phyloP scores from a whole-genome alignment of 2,797 vertebrate species.

The Chelidonichthys spinosus region DNA sequence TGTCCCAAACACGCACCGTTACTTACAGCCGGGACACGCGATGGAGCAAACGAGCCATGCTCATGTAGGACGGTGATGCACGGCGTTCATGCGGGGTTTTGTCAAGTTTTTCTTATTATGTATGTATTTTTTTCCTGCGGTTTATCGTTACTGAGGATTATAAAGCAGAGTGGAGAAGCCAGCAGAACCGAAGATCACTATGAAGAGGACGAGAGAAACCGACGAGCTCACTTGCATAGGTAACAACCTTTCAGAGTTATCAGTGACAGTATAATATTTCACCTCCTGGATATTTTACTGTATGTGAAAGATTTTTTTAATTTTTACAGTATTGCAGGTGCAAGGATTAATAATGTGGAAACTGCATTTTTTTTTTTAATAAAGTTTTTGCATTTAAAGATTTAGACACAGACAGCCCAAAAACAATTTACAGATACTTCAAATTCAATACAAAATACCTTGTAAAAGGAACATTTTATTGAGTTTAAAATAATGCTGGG shows the following conservation, averaged over 20 bases:
- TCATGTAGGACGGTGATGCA: neutral
- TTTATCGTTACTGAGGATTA: constrained; percentile 13
- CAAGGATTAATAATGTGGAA: neutral
- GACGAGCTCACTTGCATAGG: constrained; percentile 18
- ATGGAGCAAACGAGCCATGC: neutral
- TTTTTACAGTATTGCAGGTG: neutral
- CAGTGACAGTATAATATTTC: neutral
- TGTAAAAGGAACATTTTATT: neutral
- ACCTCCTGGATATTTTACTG: no score
- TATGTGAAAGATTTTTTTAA: no score
- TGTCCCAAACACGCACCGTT: constrained; percentile 6
- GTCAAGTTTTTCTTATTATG: neutral
- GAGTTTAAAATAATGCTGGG: neutral
- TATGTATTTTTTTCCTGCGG: neutral
- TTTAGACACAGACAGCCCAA: neutral
- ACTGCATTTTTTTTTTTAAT: neutral
- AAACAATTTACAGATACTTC: neutral
- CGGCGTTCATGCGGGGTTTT: neutral
- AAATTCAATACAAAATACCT: neutral
- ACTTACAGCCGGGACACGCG: neutral
- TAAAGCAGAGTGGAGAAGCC: constrained; percentile 3
- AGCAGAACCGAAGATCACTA: constrained; percentile 3
- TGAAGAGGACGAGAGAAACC: constrained; percentile 23
- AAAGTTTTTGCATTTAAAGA: neutral
- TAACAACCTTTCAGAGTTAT: constrained; percentile 28